A percentile compares a stretch with the other conserved stretches of the same genome.
Conservation (phyloP, 1,140 invertebrate genomes). For the Calliopsis andreniformis region DNA sequence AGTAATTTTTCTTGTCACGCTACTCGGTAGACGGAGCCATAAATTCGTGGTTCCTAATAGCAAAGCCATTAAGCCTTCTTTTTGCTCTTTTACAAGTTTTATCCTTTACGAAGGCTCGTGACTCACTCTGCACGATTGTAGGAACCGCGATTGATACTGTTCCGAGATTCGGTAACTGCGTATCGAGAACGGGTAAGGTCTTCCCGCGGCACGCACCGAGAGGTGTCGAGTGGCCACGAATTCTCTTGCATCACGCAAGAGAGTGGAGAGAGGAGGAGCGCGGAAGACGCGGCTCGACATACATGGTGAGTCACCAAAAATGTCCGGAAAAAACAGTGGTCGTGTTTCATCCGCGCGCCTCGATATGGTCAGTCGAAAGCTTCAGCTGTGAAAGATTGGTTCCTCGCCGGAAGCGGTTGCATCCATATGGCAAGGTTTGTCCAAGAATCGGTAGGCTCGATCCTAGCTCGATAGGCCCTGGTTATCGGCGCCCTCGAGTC, state of each 20-base stretch:
- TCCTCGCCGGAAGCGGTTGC: not conserved
- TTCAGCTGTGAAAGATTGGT: not conserved
- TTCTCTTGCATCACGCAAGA: not conserved
- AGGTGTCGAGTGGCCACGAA: not conserved
- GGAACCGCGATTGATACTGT: too few species aligned
- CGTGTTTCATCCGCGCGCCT: slow-evolving; percentile 3
- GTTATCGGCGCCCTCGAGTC: too few species aligned
- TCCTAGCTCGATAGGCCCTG: too few species aligned
- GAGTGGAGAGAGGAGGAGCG: not conserved
- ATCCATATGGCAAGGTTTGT: too few species aligned
- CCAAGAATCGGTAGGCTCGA: too few species aligned
- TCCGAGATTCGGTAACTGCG: not conserved
- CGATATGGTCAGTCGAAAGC: not conserved
- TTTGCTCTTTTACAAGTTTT: too few species aligned
- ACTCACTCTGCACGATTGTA: too few species aligned
- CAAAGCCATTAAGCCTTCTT: too few species aligned
- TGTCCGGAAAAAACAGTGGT: slow-evolving; percentile 16
- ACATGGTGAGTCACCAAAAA: slow-evolving; percentile 17
- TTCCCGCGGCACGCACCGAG: not conserved
- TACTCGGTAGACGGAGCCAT: too few species aligned
- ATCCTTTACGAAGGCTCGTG: too few species aligned
- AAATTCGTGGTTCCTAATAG: too few species aligned
- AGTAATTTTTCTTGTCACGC: too few species aligned
- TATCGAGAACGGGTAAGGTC: not conserved
- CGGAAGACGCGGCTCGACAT: not conserved